Base-by-base conservation (phyloP, 2,888 invertebrate species). In the Notodonta dromedarius region DNA sequence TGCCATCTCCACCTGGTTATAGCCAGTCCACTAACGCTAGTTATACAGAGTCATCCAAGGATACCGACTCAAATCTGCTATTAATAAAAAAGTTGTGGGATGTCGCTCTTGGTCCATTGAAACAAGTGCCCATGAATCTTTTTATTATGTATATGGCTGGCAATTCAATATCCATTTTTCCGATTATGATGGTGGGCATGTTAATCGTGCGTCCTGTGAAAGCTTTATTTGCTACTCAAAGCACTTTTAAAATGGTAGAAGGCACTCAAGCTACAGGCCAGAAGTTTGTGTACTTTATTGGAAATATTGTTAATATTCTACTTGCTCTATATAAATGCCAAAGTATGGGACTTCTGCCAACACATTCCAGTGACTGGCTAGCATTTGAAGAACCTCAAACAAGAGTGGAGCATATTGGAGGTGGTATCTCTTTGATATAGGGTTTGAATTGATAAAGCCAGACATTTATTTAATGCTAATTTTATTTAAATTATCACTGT, bases 171-270 rank as follows among this genome's bases (percentile, higher is more conserved):
- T 99, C 99, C 0, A 99, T 99, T 78, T 99, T 99, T 81, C 99
- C 99, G 0, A 99, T 99, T 56, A 99, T 99, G 99, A 99, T 99
- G 99, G 99, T 99, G 9, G 99, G 99, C 53, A 99, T 99, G 99
- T 95, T 99, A 92, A 96, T 99, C 77, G 97, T 99, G 79, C 94
- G 99, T 66, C 99, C 99, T 3, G 96, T 99, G 39, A 99, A 99
- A 91, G 99, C 99, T 4, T 94, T 99, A 61, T 98, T 99, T 86
- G 94, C 98, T 0, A 97, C 98, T 48, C 96, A 96, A 82, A 96
- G 96, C 69, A 97, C 98, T 42, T 99, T 99, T 81, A 98, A 98
- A 91, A 96, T 98, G 95, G 98, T 99, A 60, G 98, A 98, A 90
- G 98, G 98, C 39, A 96, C 97, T 51, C 98, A 98, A 88, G 97